Evolutionary conservation across 1,140 invertebrate species (phyloP).

Genomic region (Papilio helenus): DNA sequence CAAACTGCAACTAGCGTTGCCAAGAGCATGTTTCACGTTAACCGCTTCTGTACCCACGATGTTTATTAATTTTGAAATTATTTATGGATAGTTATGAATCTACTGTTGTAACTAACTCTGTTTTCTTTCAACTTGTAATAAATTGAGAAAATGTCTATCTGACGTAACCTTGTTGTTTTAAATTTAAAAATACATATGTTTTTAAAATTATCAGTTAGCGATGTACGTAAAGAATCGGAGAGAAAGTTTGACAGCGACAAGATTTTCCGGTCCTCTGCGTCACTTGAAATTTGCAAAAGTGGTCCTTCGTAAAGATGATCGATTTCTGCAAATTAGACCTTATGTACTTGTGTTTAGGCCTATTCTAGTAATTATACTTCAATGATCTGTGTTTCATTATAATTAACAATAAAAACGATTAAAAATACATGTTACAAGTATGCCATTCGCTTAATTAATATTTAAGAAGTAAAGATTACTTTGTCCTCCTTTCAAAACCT

Average conservation of each 20-base stretch:
- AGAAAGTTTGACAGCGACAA: neutral
- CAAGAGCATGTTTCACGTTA: slow-evolving; percentile 11
- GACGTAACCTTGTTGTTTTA: no score
- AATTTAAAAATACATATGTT: no score
- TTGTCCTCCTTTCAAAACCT: no score
- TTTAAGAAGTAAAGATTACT: no score
- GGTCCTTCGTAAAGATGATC: neutral
- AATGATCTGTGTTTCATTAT: no score
- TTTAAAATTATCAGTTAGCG: no score
- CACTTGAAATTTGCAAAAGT: neutral
- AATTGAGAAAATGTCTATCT: neutral
- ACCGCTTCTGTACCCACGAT: neutral
- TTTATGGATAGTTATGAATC: slow-evolving; percentile 2
- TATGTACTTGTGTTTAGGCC: neutral
- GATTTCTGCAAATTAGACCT: neutral
- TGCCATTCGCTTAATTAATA: neutral
- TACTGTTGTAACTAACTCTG: neutral
- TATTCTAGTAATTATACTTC: no score
- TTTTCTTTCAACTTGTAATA: neutral
- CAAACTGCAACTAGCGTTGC: slow-evolving; percentile 7
- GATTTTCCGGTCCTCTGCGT: neutral
- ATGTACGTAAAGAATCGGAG: neutral
- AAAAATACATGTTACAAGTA: neutral
- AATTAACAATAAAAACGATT: neutral
- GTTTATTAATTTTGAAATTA: slow-evolving; percentile 1